These are phyloP conservation scores for Siderastrea radians DNA, from an alignment of 92 coral and sea anemone genomes.

Conservation along the genomic window DNA sequence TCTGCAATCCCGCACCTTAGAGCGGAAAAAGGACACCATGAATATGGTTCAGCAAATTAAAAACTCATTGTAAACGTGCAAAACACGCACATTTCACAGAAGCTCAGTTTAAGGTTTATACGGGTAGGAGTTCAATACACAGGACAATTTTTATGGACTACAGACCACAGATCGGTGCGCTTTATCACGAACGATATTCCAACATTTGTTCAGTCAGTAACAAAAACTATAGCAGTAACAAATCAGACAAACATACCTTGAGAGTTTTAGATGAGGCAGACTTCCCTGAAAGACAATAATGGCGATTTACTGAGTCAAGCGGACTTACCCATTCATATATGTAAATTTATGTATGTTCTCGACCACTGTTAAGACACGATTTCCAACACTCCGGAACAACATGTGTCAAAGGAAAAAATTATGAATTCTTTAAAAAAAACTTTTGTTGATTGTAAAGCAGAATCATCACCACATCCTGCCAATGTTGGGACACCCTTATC, in stretches of 20 bases:
- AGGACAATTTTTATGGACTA: no score
- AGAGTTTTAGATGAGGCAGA: background rate
- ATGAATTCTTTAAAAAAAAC: background rate
- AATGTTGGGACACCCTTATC: background rate
- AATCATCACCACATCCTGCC: background rate
- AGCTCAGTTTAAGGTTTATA: no score
- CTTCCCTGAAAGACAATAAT: background rate
- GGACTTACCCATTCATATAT: background rate
- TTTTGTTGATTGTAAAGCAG: background rate
- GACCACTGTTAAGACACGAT: background rate
- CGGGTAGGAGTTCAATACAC: no score
- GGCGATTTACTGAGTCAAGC: background rate
- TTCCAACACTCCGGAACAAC: background rate
- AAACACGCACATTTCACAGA: no score
- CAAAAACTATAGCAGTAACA: background rate
- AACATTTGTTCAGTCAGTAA: background rate
- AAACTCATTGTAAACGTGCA: no score
- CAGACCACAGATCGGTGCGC: background rate
- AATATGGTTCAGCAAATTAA: no score
- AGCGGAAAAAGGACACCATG: no score
- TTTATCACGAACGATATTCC: background rate
- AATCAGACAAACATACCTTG: background rate
- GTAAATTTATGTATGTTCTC: background rate
- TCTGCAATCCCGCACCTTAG: no score
- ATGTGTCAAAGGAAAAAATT: background rate